Base-by-base conservation (phyloP, 2,797 vertebrate genomes). In the Oryzias sinensis region DNA sequence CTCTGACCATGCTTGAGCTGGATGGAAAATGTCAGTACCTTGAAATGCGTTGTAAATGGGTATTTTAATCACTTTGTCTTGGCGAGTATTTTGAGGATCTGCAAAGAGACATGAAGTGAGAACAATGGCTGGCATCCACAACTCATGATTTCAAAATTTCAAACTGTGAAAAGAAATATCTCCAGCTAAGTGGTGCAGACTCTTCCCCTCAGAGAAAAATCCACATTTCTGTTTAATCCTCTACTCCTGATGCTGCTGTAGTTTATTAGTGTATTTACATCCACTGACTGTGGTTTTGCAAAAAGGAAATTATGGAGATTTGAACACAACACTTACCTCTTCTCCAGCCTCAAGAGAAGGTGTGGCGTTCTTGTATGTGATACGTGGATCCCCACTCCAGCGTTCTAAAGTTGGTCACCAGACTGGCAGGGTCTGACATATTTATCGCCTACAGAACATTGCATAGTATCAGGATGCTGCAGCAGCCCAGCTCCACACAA, bases 401-500 rank as follows among this genome's bases (percentile, higher is more conserved):
- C 86, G 96, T 99, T 45, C 97, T 88, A 80, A 93, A 99, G 85
- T 98, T 90, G 0, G 89, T 89, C 0, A 99, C 69, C 69, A 11
- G 92, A 94, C 9, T 85, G 86, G 75, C 87, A 79, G 0, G 97
- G 96, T 14, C 42, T 86, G 45, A 98, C 22, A 0, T 98, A 99
- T 54, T 95, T 92, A 72, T 99, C 96, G 0, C n/a, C n/a, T 95
- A 99, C 40, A 99, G 60, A 16, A 98, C 80, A 0, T 91, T 88
- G 0, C 97, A 0, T 90, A 68, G 3, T 98, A 98, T 93, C 24
- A 99, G 86, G 44, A 99, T 84, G 0, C 95, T 95, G 82, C 97
- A 99, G 11, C 97, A 94, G 0, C 95, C 97, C 75, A 98, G 72
- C 86, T 96, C 96, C n/a, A n/a, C n/a, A n/a, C n/a, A n/a, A 79